Evolutionary conservation across 2,797 vertebrate genomes (phyloP).

Genomic region (Sparidentex hasta): DNA sequence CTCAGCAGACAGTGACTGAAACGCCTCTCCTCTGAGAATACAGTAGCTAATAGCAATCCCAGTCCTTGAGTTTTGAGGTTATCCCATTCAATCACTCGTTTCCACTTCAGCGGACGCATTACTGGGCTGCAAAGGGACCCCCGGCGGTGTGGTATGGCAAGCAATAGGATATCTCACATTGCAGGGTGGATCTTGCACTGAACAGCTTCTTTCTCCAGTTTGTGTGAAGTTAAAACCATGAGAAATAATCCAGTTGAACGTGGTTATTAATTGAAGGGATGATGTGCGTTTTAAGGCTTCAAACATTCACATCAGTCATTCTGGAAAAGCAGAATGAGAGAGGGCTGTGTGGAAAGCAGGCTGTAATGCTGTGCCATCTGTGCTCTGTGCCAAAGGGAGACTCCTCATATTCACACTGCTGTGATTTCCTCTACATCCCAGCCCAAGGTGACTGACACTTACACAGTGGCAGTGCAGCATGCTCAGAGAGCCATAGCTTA

Average conservation of each 20-base stretch:
- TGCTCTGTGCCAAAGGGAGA: constrained; percentile 66
- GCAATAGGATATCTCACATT: constrained; percentile 31
- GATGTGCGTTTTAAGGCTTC: constrained; percentile 32
- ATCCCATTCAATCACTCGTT: constrained; percentile 79
- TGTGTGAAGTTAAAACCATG: constrained; percentile 27
- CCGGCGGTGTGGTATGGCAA: constrained; percentile 30
- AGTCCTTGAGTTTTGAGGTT: constrained; percentile 79
- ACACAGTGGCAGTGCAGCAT: constrained; percentile 72
- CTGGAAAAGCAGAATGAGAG: constrained; percentile 24
- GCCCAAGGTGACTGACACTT: constrained; percentile 80
- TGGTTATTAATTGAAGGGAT: constrained; percentile 26
- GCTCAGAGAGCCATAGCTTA: constrained; percentile 77
- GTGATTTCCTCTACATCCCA: constrained; percentile 70
- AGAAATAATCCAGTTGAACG: constrained; percentile 22
- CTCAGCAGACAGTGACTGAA: constrained; percentile 73
- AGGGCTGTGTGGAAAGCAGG: constrained; percentile 32
- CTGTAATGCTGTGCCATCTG: constrained; percentile 67
- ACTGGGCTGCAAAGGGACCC: constrained; percentile 57
- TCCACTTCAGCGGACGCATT: constrained; percentile 71
- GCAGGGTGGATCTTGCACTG: constrained; percentile 17
- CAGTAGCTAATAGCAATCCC: constrained; percentile 73
- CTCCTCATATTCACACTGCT: constrained; percentile 71
- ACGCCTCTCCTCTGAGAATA: constrained; percentile 68
- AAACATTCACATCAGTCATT: constrained; percentile 38
- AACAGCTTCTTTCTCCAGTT: constrained; percentile 14